Evolutionary conservation across 2,888 invertebrate genomes (phyloP).

Genomic region (Trichopria drosophilae): DNA sequence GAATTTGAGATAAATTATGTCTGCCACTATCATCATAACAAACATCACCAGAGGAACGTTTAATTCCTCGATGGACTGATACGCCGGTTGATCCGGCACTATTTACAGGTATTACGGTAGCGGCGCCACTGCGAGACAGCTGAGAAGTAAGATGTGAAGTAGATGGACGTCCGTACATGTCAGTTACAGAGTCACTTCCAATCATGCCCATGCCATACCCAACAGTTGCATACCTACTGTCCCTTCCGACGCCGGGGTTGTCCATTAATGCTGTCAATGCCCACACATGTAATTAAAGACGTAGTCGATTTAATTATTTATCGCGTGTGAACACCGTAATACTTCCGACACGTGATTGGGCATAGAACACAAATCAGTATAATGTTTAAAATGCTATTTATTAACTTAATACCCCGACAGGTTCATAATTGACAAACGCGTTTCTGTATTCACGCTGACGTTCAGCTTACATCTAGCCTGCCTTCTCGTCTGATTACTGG

Average conservation of each 20-base stretch:
- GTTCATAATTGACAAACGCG: too few relatives aligned
- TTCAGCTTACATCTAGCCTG: too few relatives aligned
- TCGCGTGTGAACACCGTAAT: constrained; percentile 62
- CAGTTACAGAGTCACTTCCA: constrained; percentile 74
- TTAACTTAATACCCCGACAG: too few relatives aligned
- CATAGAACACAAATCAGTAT: too few relatives aligned
- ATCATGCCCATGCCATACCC: constrained; percentile 84
- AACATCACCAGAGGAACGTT: constrained; percentile 70
- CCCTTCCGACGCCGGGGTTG: constrained; percentile 84
- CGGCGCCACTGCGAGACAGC: constrained; percentile 40
- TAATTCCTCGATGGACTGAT: constrained; percentile 66
- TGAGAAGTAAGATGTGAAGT: constrained; percentile 52
- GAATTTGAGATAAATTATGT: constrained; percentile 51
- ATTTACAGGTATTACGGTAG: constrained; percentile 51
- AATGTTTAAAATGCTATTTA: too few relatives aligned
- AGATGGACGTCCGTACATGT: constrained; percentile 69
- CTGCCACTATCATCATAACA: constrained; percentile 77
- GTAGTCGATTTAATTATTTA: constrained; percentile 58
- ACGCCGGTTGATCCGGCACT: constrained; percentile 51
- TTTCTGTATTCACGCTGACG: too few relatives aligned
- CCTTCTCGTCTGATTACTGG: too few relatives aligned
- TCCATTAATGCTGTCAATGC: too few relatives aligned
- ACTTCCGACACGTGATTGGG: constrained; percentile 52
- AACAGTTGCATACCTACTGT: constrained; percentile 82
- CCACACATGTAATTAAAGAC: constrained; percentile 52